Evolutionary conservation across 2,113 vertebrate species (phyloP).

Genomic region (Ivindomyrus marchei): DNA sequence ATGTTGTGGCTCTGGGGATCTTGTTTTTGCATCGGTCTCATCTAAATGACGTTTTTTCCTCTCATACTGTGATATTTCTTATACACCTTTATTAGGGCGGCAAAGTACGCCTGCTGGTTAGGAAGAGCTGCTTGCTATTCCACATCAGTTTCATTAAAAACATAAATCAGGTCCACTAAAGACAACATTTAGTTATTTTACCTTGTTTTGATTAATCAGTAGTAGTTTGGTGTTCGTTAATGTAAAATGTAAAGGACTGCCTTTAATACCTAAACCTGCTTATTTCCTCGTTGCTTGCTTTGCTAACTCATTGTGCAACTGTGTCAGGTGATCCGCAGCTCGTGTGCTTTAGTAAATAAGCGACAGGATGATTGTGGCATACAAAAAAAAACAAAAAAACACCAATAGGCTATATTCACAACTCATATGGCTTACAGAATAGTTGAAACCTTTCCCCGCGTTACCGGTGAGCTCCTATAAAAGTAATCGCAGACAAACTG

Average conservation of each 20-base stretch:
- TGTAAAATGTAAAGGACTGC: not conserved
- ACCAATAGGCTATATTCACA: not conserved
- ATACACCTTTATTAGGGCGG: not conserved
- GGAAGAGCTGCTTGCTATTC: not conserved
- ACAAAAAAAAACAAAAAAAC: not conserved
- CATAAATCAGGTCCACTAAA: not conserved
- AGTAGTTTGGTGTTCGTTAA: not conserved
- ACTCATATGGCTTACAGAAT: not conserved
- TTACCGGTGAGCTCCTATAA: not conserved
- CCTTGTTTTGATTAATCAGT: not conserved
- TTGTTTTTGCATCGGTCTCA: not conserved
- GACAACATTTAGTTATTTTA: not conserved
- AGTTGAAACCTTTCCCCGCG: not conserved
- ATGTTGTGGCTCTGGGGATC: not conserved
- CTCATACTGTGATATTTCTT: not conserved
- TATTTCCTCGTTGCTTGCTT: not conserved
- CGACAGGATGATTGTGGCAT: not conserved
- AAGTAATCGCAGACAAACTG: not conserved
- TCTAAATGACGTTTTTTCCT: not conserved
- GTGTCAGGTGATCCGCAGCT: not conserved
- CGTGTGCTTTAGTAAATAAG: not conserved
- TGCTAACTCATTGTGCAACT: not conserved
- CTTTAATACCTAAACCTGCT: not conserved
- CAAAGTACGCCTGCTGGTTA: not conserved
- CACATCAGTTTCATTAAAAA: not conserved